These are phyloP conservation scores for Sesamia inferens DNA, from an alignment of 2,888 invertebrate species.

Conservation along the genomic window DNA sequence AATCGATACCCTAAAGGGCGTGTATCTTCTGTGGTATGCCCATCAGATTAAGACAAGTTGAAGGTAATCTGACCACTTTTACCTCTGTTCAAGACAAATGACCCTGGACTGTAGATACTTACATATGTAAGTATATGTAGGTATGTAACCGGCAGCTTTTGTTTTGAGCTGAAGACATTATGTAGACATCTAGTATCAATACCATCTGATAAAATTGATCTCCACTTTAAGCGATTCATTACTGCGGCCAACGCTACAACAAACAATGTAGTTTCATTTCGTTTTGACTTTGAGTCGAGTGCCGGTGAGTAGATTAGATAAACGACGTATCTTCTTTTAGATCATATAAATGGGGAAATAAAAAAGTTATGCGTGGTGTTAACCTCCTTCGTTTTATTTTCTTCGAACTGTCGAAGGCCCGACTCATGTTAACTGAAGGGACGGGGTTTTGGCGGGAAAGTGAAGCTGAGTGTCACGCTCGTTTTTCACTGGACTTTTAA, in stretches of 20 bases:
- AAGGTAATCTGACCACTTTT: background rate
- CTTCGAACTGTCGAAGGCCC: too few species aligned
- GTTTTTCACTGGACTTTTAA: too few species aligned
- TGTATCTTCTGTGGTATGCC: background rate
- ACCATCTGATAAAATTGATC: constrained; percentile 17
- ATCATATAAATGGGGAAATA: constrained; percentile 15
- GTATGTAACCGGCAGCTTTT: background rate
- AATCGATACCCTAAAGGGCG: background rate
- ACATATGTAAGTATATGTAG: background rate
- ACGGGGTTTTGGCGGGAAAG: too few species aligned
- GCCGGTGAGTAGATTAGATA: constrained; percentile 33
- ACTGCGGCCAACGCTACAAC: background rate
- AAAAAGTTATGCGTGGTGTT: too few species aligned
- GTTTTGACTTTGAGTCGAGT: constrained; percentile 9
- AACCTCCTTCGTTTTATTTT: too few species aligned
- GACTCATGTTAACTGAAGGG: too few species aligned
- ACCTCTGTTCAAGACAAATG: background rate
- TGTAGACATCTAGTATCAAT: background rate
- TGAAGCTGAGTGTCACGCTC: too few species aligned
- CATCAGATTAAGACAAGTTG: background rate
- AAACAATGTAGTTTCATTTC: constrained; percentile 11
- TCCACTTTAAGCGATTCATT: constrained; percentile 22
- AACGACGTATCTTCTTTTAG: constrained; percentile 15
- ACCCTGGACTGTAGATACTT: background rate
- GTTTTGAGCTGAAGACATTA: background rate